Evolutionary conservation across 2,113 vertebrate genomes (phyloP), one percentile per base, ranked within the genome.

Genomic region (Ellobius talpinus): DNA sequence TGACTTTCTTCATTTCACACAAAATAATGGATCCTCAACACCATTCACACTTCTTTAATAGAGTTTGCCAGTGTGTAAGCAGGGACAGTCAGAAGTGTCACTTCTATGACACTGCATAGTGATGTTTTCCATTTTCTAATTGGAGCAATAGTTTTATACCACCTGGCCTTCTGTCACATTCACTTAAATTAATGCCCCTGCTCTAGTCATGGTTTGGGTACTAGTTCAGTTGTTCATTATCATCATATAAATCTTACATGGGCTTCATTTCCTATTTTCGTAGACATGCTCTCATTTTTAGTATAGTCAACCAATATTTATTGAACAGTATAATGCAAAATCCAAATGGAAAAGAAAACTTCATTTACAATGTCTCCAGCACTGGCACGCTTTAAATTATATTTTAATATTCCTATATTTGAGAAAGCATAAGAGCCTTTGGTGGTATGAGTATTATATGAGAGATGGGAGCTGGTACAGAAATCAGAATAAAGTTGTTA

Each of bases 31-130:
- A 47, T 77, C 16, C 17, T 61, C 31, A 61, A 4, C 84, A 17
- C 50, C 86, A 93, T 90, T 90, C 45, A 82, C 21, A 84, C 11
- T 81, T 89, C 6, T 81, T 78, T 90, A 92, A 61, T n/a, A 72
- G 92, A 70, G 84, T 24, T 70, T 93, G 6, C 76, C 84, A 55
- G 26, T 39, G 50, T 76, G 66, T 76, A 77, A 50, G 31, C 17
- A 47, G 39, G 45, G 5, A 79, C 45, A 89, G 39, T 31, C 76
- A 70, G 61, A 85, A 50, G 31, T 73, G 29, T 12, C 16, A 66
- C 36, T 65, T 24, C 13, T 76, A 33, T 82, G 66, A 21, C 45
- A 88, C 9, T 63, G 61, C 21, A 61, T 12, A n/a, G 33, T 50
- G n/a, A 45, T 92, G 81, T 70, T 82, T 70, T 47, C 58, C 72